Conservation (phyloP, 2,797 vertebrate genomes). For the Gorsachius magnificus region DNA sequence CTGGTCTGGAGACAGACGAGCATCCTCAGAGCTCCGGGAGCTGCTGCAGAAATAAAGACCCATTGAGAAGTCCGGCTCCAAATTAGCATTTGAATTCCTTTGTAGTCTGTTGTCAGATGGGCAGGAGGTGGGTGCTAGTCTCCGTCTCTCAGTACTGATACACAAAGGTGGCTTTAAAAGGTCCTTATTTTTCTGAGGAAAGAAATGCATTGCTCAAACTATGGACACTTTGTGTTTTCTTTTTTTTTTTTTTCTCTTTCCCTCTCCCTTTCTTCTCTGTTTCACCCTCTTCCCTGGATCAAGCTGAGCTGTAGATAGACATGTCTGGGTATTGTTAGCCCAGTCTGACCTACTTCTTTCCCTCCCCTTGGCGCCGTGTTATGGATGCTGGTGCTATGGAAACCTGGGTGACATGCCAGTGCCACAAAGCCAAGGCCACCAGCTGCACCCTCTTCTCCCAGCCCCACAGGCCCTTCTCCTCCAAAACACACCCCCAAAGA, state of each 20-base stretch:
- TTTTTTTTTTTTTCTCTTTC: not conserved
- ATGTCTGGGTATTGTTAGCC: constrained; percentile 43
- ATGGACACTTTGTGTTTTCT: not conserved
- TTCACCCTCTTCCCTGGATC: not conserved
- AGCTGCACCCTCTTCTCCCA: constrained; percentile 1
- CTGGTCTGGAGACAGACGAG: not conserved
- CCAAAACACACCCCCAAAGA: not conserved
- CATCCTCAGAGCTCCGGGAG: not conserved
- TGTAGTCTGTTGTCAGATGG: constrained; percentile 31
- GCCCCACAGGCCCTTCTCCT: not conserved
- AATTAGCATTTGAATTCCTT: constrained; percentile 55
- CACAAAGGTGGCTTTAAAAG: constrained; percentile 48
- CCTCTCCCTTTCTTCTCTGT: not conserved
- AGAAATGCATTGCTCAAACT: not conserved
- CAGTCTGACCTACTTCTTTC: constrained; percentile 64
- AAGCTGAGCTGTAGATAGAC: constrained; percentile 4
- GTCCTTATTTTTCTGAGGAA: not conserved
- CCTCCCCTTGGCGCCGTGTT: constrained; percentile 19
- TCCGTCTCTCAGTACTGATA: not conserved
- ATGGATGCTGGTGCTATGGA: constrained; percentile 66
- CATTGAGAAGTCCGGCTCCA: constrained; percentile 37
- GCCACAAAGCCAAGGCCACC: constrained; percentile 42
- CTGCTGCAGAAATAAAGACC: constrained; percentile 46
- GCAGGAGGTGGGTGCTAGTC: constrained; percentile 39
- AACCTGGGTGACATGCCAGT: constrained; percentile 45